Evolutionary conservation across 1,140 invertebrate species (phyloP).

Genomic region (Aphelenchoides avenae): DNA sequence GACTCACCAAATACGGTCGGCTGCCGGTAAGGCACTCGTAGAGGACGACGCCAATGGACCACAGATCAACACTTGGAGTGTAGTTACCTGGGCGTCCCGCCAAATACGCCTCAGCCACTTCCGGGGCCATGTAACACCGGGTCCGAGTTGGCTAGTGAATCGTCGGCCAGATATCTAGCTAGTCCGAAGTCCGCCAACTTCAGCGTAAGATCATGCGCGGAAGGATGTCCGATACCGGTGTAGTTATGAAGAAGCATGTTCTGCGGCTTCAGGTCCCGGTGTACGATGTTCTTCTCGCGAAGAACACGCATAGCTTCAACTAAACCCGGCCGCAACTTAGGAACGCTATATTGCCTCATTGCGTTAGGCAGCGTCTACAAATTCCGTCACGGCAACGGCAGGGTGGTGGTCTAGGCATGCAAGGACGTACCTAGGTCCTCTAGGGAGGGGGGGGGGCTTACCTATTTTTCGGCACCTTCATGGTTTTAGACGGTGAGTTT

Average conservation of each 20-base stretch:
- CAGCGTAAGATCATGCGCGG: slow-evolving; percentile 81
- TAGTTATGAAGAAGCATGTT: slow-evolving; percentile 60
- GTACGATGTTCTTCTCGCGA: no score
- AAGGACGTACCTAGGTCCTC: no score
- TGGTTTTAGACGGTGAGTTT: no score
- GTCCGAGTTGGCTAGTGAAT: slow-evolving; percentile 98
- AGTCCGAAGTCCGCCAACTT: slow-evolving; percentile 97
- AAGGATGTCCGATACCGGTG: slow-evolving; percentile 70
- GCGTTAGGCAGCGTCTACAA: no score
- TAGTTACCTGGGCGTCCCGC: no score
- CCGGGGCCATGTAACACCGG: slow-evolving; percentile 99
- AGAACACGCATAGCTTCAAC: no score
- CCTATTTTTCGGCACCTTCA: no score
- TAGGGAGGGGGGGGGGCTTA: no score
- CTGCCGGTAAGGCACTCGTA: slow-evolving; percentile 97
- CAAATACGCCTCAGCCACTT: slow-evolving; percentile 97
- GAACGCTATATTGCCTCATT: no score
- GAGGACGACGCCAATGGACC: slow-evolving; percentile 96
- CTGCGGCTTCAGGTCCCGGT: slow-evolving; percentile 85
- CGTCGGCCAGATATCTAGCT: slow-evolving; percentile 92
- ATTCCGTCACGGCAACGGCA: no score
- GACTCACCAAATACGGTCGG: slow-evolving; percentile 75
- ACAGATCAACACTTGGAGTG: slow-evolving; percentile 82
- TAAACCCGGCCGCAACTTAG: no score
- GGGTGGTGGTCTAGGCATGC: no score